Percentiles rank a stretch among this genome's conserved stretches.
phyloP scores from a whole-genome alignment of 2,888 invertebrate species.

The Lypha dubia region DNA sequence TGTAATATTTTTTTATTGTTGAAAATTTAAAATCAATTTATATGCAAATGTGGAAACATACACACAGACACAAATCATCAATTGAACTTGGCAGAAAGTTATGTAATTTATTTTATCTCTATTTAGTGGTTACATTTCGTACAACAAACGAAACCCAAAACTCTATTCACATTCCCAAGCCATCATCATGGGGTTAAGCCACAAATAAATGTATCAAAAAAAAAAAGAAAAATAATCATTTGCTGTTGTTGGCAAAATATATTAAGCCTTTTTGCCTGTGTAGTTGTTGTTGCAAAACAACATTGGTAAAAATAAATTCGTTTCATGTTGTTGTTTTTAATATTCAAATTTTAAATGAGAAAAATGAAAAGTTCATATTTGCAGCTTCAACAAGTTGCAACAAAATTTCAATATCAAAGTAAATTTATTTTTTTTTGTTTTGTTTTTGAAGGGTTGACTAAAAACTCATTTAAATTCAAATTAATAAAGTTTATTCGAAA shows the following conservation, averaged over 20 bases:
- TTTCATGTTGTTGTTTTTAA: conserved; percentile 50
- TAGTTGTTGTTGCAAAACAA: conserved; percentile 48
- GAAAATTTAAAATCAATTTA: conserved; percentile 78
- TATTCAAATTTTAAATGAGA: conserved; percentile 52
- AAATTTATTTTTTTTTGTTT: conserved; percentile 57
- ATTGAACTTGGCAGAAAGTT: conserved; percentile 65
- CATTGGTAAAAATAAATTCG: conserved; percentile 20
- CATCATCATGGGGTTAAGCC: conserved; percentile 40
- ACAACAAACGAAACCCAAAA: conserved; percentile 57
- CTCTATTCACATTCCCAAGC: conserved; percentile 21
- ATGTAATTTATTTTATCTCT: conserved; percentile 62
- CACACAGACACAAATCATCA: conserved; percentile 70
- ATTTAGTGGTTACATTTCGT: conserved; percentile 66
- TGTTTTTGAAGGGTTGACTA: conserved; percentile 12
- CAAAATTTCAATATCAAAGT: conserved; percentile 80
- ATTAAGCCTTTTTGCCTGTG: conserved; percentile 50
- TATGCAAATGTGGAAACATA: conserved; percentile 78
- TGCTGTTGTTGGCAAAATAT: conserved; percentile 39
- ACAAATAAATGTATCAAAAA: conserved; percentile 13
- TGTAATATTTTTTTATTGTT: conserved; percentile 24
- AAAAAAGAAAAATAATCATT: conserved; percentile 5
- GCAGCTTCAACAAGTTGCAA: conserved; percentile 72
- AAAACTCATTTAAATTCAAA: conserved; percentile 71
- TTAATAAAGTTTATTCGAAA: conserved; percentile 56
- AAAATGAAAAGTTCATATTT: conserved; percentile 59